Base-by-base conservation (phyloP, 1,140 invertebrate species). In the Drosophila lowei region DNA sequence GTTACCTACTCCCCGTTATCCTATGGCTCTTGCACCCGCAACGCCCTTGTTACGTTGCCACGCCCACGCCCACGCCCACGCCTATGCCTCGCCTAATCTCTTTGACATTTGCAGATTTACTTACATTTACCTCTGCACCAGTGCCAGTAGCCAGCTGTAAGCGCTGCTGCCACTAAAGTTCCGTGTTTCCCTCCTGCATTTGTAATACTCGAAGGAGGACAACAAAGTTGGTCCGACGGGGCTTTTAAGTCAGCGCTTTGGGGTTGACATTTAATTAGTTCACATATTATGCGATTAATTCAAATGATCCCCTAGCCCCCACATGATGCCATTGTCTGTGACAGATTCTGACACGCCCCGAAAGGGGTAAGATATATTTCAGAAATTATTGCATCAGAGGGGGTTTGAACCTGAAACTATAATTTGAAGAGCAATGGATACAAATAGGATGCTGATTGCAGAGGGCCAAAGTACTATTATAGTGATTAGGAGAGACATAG, bases 51-150 rank as follows among this genome's bases (percentile, higher is more conserved):
- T 38, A 38, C 34, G 34, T 13, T 38, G 48, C 63, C 63, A 55
- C 56, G 72, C 63, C 61, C 66, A 46, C 18, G 18, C 18, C 63
- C 63, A 55, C 56, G 72, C 63, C 61, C 66, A 46, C 18, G 18
- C 18, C 18, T 62, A 46, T 23, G 49, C 41, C 72, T 44, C 49
- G 42, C 62, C 60, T 73, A 75, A 74, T 57, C 60, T 71, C 70
- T 88, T 86, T 86, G 81, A 81, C 83, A 88, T 72, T 74, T 75
- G 56, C 49, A 81, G 83, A 74, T 86, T 85, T 81, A 77, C 34
- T 38, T 13, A 38, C 34, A 38, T 38, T 38, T 4, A 38, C 61
- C 81, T 74, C 81, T 74, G 81, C 43, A 65, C 56, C 56, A 75
- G 72, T 49, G 79, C 59, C 50, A 28, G 25, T 73, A 67, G 59